phyloP scores from a whole-genome alignment of 2,888 invertebrate genomes.

The Latheticus oryzae region DNA sequence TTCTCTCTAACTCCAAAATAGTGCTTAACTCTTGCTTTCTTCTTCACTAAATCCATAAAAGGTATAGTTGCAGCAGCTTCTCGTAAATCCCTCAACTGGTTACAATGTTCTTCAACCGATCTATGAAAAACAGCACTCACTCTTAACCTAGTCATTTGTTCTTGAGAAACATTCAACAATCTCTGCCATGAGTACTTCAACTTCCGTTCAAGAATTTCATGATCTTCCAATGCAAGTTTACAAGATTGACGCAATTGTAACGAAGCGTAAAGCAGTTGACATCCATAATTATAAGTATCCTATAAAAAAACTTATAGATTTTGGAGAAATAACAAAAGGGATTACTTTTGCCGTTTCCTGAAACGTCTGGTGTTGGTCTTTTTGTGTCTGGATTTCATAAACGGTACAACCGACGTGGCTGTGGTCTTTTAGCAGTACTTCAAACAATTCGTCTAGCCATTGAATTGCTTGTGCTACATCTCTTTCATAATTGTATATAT shows the following conservation, averaged over 20 bases:
- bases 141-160: constrained; percentile 79
- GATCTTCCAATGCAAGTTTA: constrained; percentile 71
- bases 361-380: constrained; percentile 79
- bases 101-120: constrained; percentile 74
- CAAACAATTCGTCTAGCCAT: constrained; percentile 82
- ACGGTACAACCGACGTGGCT: constrained; percentile 80
- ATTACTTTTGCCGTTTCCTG: constrained; percentile 85
- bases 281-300: constrained; percentile 86
- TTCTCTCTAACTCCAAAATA: constrained; percentile 73
- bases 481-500: constrained; percentile 80
- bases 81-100: constrained; percentile 71
- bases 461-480: constrained; percentile 81
- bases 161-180: constrained; percentile 77
- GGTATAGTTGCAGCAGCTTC: constrained; percentile 68
- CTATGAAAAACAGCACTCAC: constrained; percentile 82
- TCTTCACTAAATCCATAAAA: constrained; percentile 64
- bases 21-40: constrained; percentile 66
- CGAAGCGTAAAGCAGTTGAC: constrained; percentile 81
- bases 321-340: not conserved
- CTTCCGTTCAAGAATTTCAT: constrained; percentile 69
- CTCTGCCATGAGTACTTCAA: constrained; percentile 77
- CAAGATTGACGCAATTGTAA: constrained; percentile 79
- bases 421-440: constrained; percentile 76
- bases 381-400: constrained; percentile 79
- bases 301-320: constrained; percentile 59